A percentile compares a stretch with the other conserved stretches of the same genome.
Evolutionary conservation across 1,140 invertebrate genomes (phyloP).

Genomic region (Phthorimaea operculella): DNA sequence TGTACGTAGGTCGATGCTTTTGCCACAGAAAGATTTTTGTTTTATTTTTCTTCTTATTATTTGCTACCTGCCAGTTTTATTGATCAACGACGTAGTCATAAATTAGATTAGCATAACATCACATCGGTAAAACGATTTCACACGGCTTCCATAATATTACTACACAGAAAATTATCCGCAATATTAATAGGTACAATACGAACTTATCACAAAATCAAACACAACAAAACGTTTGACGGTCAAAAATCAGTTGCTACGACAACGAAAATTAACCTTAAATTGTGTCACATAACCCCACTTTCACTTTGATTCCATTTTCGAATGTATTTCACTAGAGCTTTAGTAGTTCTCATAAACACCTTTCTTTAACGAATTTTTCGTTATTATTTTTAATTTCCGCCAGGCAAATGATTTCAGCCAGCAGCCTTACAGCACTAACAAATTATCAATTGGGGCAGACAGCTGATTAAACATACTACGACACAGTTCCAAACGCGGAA

Average conservation of each 20-base stretch:
- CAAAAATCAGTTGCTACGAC: constrained; percentile 15
- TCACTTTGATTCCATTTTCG: neutral
- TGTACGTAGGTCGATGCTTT: too few relatives aligned
- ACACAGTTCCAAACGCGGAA: constrained; percentile 31
- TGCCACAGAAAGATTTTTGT: too few relatives aligned
- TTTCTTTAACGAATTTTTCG: neutral
- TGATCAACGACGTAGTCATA: constrained; percentile 11
- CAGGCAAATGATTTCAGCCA: constrained; percentile 17
- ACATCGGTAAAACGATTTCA: neutral
- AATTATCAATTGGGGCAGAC: constrained; percentile 58
- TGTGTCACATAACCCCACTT: constrained; percentile 8
- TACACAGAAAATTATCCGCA: too few relatives aligned
- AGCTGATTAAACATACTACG: constrained; percentile 55
- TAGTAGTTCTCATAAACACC: neutral
- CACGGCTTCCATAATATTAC: constrained; percentile 12
- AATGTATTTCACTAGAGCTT: too few relatives aligned
- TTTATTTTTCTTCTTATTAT: too few relatives aligned
- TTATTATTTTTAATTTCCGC: neutral
- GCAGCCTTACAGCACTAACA: constrained; percentile 43
- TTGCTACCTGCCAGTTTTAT: neutral
- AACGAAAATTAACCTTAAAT: constrained; percentile 12
- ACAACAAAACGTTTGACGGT: constrained; percentile 18
- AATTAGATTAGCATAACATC: constrained; percentile 15
- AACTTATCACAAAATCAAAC: constrained; percentile 1
- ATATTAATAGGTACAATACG: neutral